These are phyloP conservation scores for Cyphomyrus plagiostoma DNA, from an alignment of 2,113 vertebrate genomes.

Conservation along the genomic window DNA sequence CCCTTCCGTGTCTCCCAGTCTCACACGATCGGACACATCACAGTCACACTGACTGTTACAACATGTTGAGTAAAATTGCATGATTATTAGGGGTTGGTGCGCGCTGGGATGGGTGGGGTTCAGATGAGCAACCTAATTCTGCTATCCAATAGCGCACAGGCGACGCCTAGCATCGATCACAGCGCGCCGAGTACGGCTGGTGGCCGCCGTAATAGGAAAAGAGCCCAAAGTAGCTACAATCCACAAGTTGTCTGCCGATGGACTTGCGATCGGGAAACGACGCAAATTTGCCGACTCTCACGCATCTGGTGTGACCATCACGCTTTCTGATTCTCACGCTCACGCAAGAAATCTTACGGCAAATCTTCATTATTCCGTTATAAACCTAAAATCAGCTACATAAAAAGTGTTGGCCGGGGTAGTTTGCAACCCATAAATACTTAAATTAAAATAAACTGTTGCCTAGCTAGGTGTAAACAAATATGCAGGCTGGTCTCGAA, in stretches of 20 bases:
- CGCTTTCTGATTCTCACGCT: background rate
- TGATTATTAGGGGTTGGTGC: background rate
- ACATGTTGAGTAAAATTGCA: background rate
- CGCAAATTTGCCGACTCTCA: background rate
- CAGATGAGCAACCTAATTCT: background rate
- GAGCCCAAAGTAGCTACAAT: background rate
- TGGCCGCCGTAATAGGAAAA: background rate
- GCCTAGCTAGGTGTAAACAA: background rate
- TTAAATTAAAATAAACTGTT: background rate
- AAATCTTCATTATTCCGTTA: background rate
- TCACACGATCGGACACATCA: background rate
- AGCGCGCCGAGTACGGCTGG: background rate
- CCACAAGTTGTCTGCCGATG: background rate
- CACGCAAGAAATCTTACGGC: background rate
- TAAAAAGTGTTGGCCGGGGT: background rate
- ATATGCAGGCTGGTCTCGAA: background rate
- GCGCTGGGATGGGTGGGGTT: background rate
- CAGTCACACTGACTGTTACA: background rate
- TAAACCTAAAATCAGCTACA: background rate
- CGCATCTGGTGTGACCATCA: background rate
- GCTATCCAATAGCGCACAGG: slow-evolving; percentile 3
- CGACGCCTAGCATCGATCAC: background rate
- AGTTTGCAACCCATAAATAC: background rate
- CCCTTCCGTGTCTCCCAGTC: background rate
- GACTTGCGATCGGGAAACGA: background rate